Base-by-base conservation (phyloP, 2,113 vertebrate species). In the Choloepus hoffmanni region DNA sequence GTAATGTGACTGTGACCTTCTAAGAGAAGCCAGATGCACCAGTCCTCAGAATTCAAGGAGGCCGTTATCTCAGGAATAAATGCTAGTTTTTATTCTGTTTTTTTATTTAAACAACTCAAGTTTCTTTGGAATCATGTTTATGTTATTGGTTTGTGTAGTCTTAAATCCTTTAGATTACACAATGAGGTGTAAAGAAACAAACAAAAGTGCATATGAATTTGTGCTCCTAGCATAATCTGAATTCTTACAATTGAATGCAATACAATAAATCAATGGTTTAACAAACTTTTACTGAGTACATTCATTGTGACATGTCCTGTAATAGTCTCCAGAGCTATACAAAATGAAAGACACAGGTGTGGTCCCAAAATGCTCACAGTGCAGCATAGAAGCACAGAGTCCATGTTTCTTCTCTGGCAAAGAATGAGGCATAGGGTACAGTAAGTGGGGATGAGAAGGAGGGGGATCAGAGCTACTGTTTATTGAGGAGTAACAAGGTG, bases 41-140 rank as follows among this genome's bases (percentile, higher is more conserved):
- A 63, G 45, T 68, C 45, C 7, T 85, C 73, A 63, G 48, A 92
- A 53, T 63, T 53, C 50, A 74, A 68, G 65, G 58, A 85, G 55
- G 28, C 13, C 36, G 50, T 50, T 45, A 82, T n/a, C 55, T 89
- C 48, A 23, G 13, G 53, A 93, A 68, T 45, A 53, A 33, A 7
- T n/a, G 16, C 3, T 48, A 21, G 28, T 40, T 77, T 84, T 82
- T 74, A 26, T 79, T 68, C 62, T 43, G 10, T 1, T 16, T 10
- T 77, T 86, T 68, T 12, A 81, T 67, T 36, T 62, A 95, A 93
- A 58, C 23, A 74, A 63, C 13, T 26, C 30, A 33, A 68, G 33
- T 78, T 94, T 36, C 77, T 77, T 87, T 67, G 48, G 14, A 79
- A 88, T 93, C 62, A 84, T 45, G 23, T 70, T 81, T 85, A 48